A percentile compares a stretch with the other conserved stretches of the same genome.
phyloP scores from a whole-genome alignment of 2,113 vertebrate genomes.

The Echinops telfairi region DNA sequence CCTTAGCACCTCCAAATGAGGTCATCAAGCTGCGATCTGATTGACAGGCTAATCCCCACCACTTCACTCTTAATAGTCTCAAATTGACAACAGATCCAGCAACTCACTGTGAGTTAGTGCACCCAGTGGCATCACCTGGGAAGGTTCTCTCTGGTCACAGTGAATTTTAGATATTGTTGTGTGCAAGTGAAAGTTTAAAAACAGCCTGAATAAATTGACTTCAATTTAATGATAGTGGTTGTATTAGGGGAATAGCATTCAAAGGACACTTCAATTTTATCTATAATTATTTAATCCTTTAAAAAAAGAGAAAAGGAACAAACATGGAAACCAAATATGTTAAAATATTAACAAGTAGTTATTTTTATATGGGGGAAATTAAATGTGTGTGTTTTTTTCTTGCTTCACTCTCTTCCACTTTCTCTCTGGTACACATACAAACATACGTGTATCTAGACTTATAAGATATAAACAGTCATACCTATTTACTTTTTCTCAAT shows the following conservation, averaged over 20 bases:
- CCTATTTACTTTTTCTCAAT: conserved; percentile 29
- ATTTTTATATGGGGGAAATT: neutral
- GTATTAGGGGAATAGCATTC: neutral
- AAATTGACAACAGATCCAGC: too few relatives aligned
- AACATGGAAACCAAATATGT: neutral
- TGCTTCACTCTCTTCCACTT: neutral
- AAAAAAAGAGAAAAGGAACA: neutral
- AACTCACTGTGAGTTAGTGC: too few relatives aligned
- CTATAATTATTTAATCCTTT: conserved; percentile 2
- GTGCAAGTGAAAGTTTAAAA: too few relatives aligned
- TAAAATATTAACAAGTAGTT: conserved; percentile 25
- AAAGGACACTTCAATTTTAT: neutral
- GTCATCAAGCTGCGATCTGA: too few relatives aligned
- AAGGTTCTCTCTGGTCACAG: too few relatives aligned
- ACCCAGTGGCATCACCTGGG: too few relatives aligned
- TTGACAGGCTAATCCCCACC: too few relatives aligned
- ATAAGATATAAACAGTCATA: neutral
- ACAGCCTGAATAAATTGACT: too few relatives aligned
- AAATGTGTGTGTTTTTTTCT: neutral
- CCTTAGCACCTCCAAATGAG: too few relatives aligned
- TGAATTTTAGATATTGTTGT: too few relatives aligned
- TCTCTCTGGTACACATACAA: neutral
- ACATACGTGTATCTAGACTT: neutral
- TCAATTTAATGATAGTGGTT: too few relatives aligned
- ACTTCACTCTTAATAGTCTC: too few relatives aligned